A percentile compares a stretch with the other conserved stretches of the same genome.
phyloP scores from a whole-genome alignment of 2,888 invertebrate species.

The Diarsia mendica region DNA sequence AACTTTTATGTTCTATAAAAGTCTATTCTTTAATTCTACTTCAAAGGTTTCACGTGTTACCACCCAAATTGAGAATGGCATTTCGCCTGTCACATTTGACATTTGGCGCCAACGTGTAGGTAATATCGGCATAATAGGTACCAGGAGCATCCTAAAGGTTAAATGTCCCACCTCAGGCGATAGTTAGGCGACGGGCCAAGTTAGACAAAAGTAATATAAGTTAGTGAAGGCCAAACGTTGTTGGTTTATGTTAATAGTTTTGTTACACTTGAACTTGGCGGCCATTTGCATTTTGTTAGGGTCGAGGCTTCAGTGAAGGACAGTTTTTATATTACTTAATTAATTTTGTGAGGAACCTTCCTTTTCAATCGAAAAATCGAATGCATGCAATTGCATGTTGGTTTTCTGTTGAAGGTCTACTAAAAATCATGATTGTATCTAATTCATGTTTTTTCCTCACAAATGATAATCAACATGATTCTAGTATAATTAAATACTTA shows the following conservation, averaged over 20 bases:
- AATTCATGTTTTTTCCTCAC: not conserved
- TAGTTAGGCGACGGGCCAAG: conserved; percentile 40
- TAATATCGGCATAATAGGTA: not conserved
- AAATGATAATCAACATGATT: not conserved
- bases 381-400: not conserved
- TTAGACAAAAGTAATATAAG: conserved; percentile 53
- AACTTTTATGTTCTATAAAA: not conserved
- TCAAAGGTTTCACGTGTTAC: not conserved
- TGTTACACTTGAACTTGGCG: conserved; percentile 41
- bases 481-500: no score
- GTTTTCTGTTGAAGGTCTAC: not conserved
- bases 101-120: not conserved
- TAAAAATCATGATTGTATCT: not conserved
- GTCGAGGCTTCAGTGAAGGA: conserved; percentile 4
- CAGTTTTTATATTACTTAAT: not conserved
- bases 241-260: conserved; percentile 48
- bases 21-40: not conserved
- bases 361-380: no score
- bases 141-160: conserved; percentile 21
- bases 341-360: not conserved
- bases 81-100: conserved; percentile 17
- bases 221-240: conserved; percentile 31
- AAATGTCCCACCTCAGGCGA: conserved; percentile 24
- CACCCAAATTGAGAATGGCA: not conserved
- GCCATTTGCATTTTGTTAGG: conserved; percentile 32